Conservation (phyloP, 2,888 invertebrate genomes). For the Synanthedon formicaeformis region DNA sequence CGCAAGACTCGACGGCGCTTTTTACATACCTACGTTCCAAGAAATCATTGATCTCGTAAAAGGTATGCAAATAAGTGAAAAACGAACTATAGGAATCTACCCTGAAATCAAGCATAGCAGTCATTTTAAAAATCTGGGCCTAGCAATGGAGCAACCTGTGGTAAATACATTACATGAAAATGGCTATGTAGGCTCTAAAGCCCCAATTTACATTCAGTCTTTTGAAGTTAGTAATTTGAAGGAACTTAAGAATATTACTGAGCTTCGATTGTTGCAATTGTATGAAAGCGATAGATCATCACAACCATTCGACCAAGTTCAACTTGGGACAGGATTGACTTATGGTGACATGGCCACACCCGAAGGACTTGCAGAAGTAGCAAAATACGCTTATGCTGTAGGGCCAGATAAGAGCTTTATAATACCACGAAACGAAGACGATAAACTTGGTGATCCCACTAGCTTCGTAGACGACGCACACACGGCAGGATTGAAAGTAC, state of each 20-base stretch:
- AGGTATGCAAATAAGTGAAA: slow-evolving; percentile 38
- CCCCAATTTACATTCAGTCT: slow-evolving; percentile 54
- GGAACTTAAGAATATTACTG: slow-evolving; percentile 41
- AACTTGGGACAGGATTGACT: slow-evolving; percentile 34
- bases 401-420: slow-evolving; percentile 54
- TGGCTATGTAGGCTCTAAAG: slow-evolving; percentile 34
- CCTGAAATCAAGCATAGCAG: slow-evolving; percentile 55
- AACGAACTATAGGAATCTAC: slow-evolving; percentile 45
- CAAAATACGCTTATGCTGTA: slow-evolving; percentile 49
- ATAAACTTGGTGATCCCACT: slow-evolving; percentile 34
- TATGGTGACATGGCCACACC: slow-evolving; percentile 50
- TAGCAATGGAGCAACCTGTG: slow-evolving; percentile 45
- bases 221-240: slow-evolving; percentile 56
- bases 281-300: slow-evolving; percentile 19
- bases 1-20: slow-evolving; percentile 39
- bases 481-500: slow-evolving; percentile 47
- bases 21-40: slow-evolving; percentile 47
- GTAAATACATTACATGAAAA: slow-evolving; percentile 45
- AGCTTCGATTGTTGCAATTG: slow-evolving; percentile 44
- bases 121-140: slow-evolving; percentile 42
- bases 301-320: slow-evolving; percentile 42
- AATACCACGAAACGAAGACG: slow-evolving; percentile 37
- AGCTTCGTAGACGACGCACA: slow-evolving; percentile 47
- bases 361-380: slow-evolving; percentile 44
- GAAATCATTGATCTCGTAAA: slow-evolving; percentile 55